A percentile compares a stretch with the other conserved stretches of the same genome.
phyloP scores from a whole-genome alignment of 2,797 vertebrate species.

The Myiotriccus ornatus region DNA sequence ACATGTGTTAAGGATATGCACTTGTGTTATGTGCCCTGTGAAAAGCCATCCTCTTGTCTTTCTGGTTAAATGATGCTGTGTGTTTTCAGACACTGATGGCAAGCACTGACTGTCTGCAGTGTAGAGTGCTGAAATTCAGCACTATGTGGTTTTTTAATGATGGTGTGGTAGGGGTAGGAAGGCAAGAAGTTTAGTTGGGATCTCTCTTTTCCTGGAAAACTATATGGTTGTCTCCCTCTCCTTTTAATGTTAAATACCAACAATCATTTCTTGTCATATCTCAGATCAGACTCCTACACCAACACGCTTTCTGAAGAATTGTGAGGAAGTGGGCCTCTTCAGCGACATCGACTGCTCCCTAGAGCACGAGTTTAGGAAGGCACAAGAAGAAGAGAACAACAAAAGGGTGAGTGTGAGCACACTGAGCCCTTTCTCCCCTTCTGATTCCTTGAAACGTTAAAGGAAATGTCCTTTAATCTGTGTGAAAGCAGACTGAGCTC shows the following conservation, averaged over 20 bases:
- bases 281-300: slow-evolving; percentile 98
- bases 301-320: slow-evolving; percentile 98
- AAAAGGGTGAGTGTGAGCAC: slow-evolving; percentile 86
- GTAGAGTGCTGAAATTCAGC: accelerated
- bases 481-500: neutral
- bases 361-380: slow-evolving; percentile 96
- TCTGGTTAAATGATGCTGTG: neutral
- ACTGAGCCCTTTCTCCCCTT: neutral
- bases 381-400: slow-evolving; percentile 94
- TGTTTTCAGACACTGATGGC: neutral
- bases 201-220: neutral
- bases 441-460: neutral
- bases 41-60: neutral
- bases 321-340: slow-evolving; percentile 97
- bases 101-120: neutral
- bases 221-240: neutral
- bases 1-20: accelerated
- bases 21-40: neutral
- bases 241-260: neutral
- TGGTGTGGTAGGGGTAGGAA: neutral
- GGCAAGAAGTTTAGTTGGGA: neutral
- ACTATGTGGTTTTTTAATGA: neutral
- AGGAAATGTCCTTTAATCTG: neutral
- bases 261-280: neutral
- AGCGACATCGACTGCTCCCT: slow-evolving; percentile 96